A percentile compares a stretch with the other conserved stretches of the same genome.
These are phyloP conservation scores for Cheirogaleus major DNA, from an alignment of 2,797 vertebrate genomes.

Conservation along the genomic window DNA sequence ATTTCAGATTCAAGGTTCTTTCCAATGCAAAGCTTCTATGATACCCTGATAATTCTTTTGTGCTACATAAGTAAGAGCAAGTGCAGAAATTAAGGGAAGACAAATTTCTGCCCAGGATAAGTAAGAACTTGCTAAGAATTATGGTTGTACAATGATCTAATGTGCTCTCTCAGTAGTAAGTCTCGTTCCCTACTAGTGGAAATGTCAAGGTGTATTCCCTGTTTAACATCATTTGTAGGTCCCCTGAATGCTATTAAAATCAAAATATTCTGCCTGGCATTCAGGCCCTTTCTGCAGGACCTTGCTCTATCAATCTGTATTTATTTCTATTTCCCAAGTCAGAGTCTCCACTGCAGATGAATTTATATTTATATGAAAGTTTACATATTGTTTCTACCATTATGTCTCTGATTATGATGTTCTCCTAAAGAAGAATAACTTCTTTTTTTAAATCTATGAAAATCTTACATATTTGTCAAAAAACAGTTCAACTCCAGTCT, in stretches of 20 bases:
- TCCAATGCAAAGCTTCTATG: not conserved
- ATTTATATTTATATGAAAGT: slow-evolving; percentile 41
- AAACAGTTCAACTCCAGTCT: not conserved
- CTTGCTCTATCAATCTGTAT: slow-evolving; percentile 46
- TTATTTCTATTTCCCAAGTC: slow-evolving; percentile 28
- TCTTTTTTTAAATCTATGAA: not conserved
- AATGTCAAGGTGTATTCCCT: slow-evolving; percentile 63
- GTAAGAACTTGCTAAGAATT: slow-evolving; percentile 58
- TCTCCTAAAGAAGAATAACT: not conserved
- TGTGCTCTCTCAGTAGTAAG: slow-evolving; percentile 30
- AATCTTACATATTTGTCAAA: slow-evolving; percentile 8
- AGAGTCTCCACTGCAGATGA: slow-evolving; percentile 16
- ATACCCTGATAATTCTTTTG: slow-evolving; percentile 24
- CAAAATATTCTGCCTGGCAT: slow-evolving; percentile 46
- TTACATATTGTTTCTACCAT: slow-evolving; percentile 27
- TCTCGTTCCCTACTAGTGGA: slow-evolving; percentile 19
- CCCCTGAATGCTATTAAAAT: slow-evolving; percentile 67
- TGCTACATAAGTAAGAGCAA: not conserved
- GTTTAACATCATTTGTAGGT: slow-evolving; percentile 65
- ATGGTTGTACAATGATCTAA: not conserved
- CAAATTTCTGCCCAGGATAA: slow-evolving; percentile 47
- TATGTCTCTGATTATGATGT: slow-evolving; percentile 17
- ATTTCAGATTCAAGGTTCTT: slow-evolving; percentile 13
- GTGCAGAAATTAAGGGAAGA: slow-evolving; percentile 55
- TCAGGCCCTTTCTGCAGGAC: slow-evolving; percentile 2